Conservation (phyloP, 1,140 invertebrate genomes). For the Anastrepha ludens region DNA sequence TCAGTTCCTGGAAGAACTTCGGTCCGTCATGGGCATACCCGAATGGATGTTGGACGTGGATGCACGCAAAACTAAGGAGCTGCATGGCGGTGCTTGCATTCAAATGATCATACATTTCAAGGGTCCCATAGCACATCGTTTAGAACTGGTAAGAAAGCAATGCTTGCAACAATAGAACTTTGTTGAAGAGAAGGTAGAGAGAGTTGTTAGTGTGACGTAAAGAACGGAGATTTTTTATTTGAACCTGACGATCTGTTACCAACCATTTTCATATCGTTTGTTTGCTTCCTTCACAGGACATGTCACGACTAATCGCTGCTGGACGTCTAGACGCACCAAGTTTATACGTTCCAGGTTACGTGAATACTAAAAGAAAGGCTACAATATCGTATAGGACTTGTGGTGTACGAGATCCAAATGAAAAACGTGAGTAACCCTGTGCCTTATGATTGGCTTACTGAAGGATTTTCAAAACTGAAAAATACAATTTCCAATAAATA, state of each 20-base stretch:
- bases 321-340: conserved; percentile 84
- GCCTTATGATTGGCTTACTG: background rate
- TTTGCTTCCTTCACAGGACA: conserved; percentile 68
- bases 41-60: conserved; percentile 93
- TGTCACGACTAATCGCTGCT: conserved; percentile 82
- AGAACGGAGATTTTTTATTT: no score
- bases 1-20: conserved; percentile 89
- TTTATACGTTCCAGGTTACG: conserved; percentile 86
- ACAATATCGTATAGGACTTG: conserved; percentile 84
- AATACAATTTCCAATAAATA: no score
- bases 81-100: conserved; percentile 88
- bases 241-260: no score
- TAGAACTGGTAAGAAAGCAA: conserved; percentile 77
- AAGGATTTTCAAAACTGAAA: no score
- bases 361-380: conserved; percentile 81
- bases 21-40: conserved; percentile 88
- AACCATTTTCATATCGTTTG: background rate
- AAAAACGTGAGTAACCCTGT: conserved; percentile 75
- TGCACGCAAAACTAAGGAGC: conserved; percentile 83
- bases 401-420: conserved; percentile 82
- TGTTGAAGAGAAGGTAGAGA: no score
- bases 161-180: no score
- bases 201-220: no score
- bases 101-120: conserved; percentile 92
- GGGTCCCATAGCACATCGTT: conserved; percentile 83